Evolutionary conservation across 37 sponge, comb jelly and placozoan genomes (phyloP).

Genomic region (Mnemiopsis leidyi): DNA sequence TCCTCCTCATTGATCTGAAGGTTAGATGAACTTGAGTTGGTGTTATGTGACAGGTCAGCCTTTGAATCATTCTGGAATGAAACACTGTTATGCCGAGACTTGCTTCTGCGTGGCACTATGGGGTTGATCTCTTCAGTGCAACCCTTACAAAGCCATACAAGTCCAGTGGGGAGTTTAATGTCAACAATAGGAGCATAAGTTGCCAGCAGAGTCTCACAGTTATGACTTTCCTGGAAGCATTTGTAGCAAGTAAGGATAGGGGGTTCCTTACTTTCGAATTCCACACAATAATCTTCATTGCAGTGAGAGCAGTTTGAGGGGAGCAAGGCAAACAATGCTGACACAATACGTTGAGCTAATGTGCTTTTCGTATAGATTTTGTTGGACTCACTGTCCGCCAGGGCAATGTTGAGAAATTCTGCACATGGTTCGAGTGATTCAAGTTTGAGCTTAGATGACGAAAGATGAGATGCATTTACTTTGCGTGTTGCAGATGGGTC

Average conservation of each 20-base stretch:
- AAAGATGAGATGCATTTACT: too few species aligned
- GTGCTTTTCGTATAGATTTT: neutral
- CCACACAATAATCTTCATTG: neutral
- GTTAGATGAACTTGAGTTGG: neutral
- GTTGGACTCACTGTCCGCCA: neutral
- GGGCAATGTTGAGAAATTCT: neutral
- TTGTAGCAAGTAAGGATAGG: neutral
- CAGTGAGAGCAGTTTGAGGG: neutral
- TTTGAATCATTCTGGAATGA: neutral
- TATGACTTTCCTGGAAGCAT: neutral
- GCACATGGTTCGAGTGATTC: conserved; percentile 11
- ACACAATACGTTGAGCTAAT: neutral
- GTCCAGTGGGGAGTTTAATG: too few species aligned
- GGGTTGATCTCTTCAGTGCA: too few species aligned
- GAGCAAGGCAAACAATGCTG: neutral
- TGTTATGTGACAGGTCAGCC: neutral
- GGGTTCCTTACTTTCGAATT: neutral
- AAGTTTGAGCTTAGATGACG: too few species aligned
- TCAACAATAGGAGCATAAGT: too few species aligned
- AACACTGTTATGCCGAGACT: neutral
- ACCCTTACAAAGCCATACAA: too few species aligned
- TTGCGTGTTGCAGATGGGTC: too few species aligned
- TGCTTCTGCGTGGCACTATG: neutral
- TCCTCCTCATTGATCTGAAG: too few species aligned
- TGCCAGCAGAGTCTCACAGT: too few species aligned